Percentiles rank a stretch among this genome's conserved stretches.
Evolutionary conservation across 2,888 invertebrate species (phyloP).

Genomic region (Drosophila demipolita): DNA sequence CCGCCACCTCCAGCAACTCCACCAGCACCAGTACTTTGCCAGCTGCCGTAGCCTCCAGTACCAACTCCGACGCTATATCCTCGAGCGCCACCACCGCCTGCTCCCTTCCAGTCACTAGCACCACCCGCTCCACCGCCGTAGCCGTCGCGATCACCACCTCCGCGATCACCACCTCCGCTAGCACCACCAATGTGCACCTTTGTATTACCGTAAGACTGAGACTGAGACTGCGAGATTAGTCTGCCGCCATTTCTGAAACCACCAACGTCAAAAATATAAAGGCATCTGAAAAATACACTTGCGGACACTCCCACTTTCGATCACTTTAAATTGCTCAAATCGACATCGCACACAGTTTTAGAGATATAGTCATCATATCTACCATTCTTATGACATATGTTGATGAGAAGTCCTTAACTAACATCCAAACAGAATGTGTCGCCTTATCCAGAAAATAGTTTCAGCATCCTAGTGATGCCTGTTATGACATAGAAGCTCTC

Average conservation of each 20-base stretch:
- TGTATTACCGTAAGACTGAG: constrained; percentile 61
- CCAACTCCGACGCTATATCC: constrained; percentile 12
- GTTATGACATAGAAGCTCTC: too few relatives aligned
- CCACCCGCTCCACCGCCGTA: constrained; percentile 21
- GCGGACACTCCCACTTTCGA: not conserved
- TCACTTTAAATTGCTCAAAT: not conserved
- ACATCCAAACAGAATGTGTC: too few relatives aligned
- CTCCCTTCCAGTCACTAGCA: constrained; percentile 7
- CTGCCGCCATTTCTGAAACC: constrained; percentile 64
- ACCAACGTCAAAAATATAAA: not conserved
- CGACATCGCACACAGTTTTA: not conserved
- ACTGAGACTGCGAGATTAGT: constrained; percentile 67
- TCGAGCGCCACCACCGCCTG: constrained; percentile 31
- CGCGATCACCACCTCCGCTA: constrained; percentile 15
- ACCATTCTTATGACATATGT: not conserved
- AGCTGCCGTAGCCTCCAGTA: constrained; percentile 18
- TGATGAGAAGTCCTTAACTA: not conserved
- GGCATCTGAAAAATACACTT: not conserved
- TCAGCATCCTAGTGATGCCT: too few relatives aligned
- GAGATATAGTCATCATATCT: not conserved
- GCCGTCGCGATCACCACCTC: constrained; percentile 24
- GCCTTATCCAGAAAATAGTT: too few relatives aligned
- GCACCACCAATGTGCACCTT: constrained; percentile 58
- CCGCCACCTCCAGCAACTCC: constrained; percentile 25
- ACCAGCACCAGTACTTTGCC: constrained; percentile 31